phyloP scores from a whole-genome alignment of 2,888 invertebrate genomes.

The Congeria kusceri region DNA sequence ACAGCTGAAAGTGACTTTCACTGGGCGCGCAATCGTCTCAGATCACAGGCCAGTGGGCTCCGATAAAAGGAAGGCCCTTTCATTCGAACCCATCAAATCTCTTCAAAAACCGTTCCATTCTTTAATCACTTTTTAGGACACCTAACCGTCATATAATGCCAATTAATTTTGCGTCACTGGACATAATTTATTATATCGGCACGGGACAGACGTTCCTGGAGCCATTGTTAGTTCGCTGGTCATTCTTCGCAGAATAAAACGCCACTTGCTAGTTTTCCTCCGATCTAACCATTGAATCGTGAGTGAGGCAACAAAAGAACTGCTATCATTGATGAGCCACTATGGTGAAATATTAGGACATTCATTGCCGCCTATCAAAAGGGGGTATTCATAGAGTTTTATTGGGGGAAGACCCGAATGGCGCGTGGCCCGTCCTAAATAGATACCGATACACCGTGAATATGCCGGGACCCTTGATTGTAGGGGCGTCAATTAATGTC shows the following conservation, averaged over 20 bases:
- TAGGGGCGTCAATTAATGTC: slow-evolving; percentile 51
- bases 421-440: slow-evolving; percentile 53
- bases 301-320: no score
- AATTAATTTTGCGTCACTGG: slow-evolving; percentile 61
- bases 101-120: slow-evolving; percentile 10
- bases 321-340: slow-evolving; percentile 46
- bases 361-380: slow-evolving; percentile 54
- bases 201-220: slow-evolving; percentile 21
- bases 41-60: slow-evolving; percentile 14
- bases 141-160: slow-evolving; percentile 48
- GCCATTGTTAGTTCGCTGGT: slow-evolving; percentile 41
- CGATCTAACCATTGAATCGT: not conserved
- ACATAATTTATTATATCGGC: slow-evolving; percentile 48
- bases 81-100: slow-evolving; percentile 15
- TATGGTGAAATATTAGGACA: slow-evolving; percentile 65
- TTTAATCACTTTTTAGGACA: slow-evolving; percentile 49
- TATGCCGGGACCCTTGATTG: slow-evolving; percentile 33
- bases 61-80: slow-evolving; percentile 30
- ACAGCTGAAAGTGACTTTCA: slow-evolving; percentile 55
- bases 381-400: slow-evolving; percentile 56
- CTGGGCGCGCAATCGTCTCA: slow-evolving; percentile 39
- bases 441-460: slow-evolving; percentile 43
- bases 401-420: slow-evolving; percentile 40
- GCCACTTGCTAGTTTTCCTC: slow-evolving; percentile 42
- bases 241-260: slow-evolving; percentile 30